These are phyloP conservation scores for Syngnathus rostellatus DNA, from an alignment of 2,797 vertebrate species.

Conservation along the genomic window DNA sequence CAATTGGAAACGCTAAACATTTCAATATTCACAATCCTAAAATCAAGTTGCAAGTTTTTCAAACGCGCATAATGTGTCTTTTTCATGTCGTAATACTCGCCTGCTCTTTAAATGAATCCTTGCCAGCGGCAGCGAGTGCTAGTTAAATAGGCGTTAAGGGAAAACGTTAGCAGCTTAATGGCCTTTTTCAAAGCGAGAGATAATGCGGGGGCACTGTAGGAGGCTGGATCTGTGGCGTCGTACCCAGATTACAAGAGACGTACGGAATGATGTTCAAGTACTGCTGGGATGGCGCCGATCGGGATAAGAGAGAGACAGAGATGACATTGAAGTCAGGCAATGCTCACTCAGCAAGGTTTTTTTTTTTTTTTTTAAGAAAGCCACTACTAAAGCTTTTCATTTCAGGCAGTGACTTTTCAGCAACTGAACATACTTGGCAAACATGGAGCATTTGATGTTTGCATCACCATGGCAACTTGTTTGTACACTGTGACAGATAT, in stretches of 20 bases:
- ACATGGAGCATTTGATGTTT: slow-evolving; percentile 22
- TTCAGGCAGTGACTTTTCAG: not conserved
- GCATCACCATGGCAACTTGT: slow-evolving; percentile 63
- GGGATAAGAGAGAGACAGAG: slow-evolving; percentile 15
- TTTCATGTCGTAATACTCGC: slow-evolving; percentile 7
- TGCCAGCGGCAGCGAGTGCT: slow-evolving; percentile 29
- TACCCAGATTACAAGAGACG: slow-evolving; percentile 25
- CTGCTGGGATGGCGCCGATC: slow-evolving; percentile 21
- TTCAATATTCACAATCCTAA: not conserved
- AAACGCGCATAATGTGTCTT: not conserved
- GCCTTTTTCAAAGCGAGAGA: slow-evolving; percentile 22
- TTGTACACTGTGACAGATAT: slow-evolving; percentile 38
- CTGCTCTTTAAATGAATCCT: slow-evolving; percentile 16
- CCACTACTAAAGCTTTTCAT: slow-evolving; percentile 3
- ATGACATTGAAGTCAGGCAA: slow-evolving; percentile 9
- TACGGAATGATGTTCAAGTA: slow-evolving; percentile 16
- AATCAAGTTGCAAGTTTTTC: no score
- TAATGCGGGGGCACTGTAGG: slow-evolving; percentile 9
- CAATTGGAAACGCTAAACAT: not conserved
- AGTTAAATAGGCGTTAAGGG: slow-evolving; percentile 28
- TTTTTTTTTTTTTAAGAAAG: not conserved
- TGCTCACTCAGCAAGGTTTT: slow-evolving; percentile 9
- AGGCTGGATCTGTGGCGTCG: slow-evolving; percentile 18
- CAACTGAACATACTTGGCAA: slow-evolving; percentile 7
- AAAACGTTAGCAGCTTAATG: slow-evolving; percentile 26